A percentile compares a stretch with the other conserved stretches of the same genome.
Evolutionary conservation across 2,113 vertebrate species (phyloP).

Genomic region (Ceyx margarethae): DNA sequence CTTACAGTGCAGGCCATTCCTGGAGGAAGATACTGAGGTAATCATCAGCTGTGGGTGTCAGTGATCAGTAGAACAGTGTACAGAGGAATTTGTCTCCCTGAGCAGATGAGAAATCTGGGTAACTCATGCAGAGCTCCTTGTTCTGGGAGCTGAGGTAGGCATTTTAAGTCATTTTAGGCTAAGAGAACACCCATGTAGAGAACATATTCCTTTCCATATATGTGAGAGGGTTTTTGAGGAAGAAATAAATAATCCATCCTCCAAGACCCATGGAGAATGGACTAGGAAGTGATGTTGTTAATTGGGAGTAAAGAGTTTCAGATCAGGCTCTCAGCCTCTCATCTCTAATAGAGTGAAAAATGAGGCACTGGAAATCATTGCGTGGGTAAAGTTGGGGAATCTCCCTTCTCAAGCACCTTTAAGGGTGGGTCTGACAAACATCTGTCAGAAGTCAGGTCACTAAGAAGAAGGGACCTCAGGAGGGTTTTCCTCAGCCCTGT

Average conservation of each 20-base stretch:
- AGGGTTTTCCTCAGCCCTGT: neutral
- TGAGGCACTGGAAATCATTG: neutral
- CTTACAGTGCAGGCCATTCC: neutral
- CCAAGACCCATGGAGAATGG: neutral
- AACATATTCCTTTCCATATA: neutral
- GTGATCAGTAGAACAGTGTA: neutral
- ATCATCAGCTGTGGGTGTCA: rapidly evolving
- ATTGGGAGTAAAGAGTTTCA: neutral
- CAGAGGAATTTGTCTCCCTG: neutral
- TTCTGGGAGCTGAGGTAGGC: neutral
- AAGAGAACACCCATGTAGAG: neutral
- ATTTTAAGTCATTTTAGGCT: neutral
- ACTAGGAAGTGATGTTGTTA: neutral
- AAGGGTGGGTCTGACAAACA: neutral
- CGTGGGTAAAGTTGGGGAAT: neutral
- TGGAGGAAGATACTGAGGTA: neutral
- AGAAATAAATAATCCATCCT: neutral
- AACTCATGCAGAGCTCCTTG: neutral
- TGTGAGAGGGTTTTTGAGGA: neutral
- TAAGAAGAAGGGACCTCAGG: neutral
- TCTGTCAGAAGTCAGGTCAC: neutral
- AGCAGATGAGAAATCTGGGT: neutral
- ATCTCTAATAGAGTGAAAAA: neutral
- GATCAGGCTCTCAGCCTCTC: neutral
- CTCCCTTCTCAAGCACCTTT: neutral